Evolutionary conservation across 2,797 vertebrate genomes (phyloP).

Genomic region (Rhabdophis nuchalis): DNA sequence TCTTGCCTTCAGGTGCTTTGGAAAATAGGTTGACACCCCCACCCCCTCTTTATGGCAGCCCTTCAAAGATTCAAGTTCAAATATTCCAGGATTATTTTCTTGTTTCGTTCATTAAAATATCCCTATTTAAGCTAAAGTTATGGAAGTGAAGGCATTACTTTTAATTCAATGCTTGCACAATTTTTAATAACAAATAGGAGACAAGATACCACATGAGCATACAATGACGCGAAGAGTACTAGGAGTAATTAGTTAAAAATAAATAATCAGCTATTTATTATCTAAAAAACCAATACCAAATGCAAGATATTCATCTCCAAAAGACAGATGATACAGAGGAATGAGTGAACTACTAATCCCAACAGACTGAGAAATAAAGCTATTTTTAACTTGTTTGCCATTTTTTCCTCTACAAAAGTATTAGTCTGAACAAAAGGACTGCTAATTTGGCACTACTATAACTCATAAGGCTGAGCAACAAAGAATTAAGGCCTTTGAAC

Average conservation of each 20-base stretch:
- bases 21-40: background rate
- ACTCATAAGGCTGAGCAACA: background rate
- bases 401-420: background rate
- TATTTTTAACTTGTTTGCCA: background rate
- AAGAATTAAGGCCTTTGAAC: too few species aligned
- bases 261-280: background rate
- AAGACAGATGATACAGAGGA: background rate
- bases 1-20: background rate
- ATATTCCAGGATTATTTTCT: background rate
- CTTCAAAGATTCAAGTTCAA: background rate
- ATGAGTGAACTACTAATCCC: background rate
- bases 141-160: background rate
- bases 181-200: background rate
- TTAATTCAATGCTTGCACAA: background rate
- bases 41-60: background rate
- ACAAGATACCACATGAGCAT: background rate
- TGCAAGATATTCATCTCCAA: background rate
- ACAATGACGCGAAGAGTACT: background rate
- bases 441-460: background rate
- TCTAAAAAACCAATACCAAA: background rate
- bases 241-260: background rate
- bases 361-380: background rate
- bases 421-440: background rate
- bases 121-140: background rate
- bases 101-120: background rate